Conservation (phyloP, 2,797 vertebrate species). For the Arvicola amphibius region DNA sequence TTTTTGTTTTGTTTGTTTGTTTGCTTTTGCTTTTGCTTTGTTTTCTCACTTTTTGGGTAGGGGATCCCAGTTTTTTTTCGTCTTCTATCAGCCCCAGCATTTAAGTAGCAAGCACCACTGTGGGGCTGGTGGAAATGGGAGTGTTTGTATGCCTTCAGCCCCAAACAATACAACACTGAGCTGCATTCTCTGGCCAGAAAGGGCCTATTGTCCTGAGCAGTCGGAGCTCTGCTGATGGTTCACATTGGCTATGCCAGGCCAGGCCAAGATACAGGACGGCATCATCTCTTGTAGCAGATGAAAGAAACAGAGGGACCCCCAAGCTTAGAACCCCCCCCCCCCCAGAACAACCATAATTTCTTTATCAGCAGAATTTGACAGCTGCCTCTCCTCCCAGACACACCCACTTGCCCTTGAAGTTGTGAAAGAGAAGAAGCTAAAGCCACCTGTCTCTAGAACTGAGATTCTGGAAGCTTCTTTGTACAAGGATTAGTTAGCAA, state of each 20-base stretch:
- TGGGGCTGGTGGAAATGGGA: neutral
- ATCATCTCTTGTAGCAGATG: slow-evolving; percentile 63
- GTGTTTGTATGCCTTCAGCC: neutral
- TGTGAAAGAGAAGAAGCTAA: neutral
- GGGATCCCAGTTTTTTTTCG: neutral
- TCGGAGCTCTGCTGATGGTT: slow-evolving; percentile 67
- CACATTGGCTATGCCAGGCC: slow-evolving; percentile 64
- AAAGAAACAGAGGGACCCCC: slow-evolving; percentile 60
- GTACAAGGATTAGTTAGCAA: neutral
- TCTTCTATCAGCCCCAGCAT: neutral
- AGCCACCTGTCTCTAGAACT: neutral
- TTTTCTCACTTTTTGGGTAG: neutral
- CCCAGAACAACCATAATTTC: neutral
- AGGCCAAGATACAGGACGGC: slow-evolving; percentile 36
- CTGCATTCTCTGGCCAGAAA: slow-evolving; percentile 75
- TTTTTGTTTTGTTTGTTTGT: neutral
- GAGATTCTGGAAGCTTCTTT: neutral
- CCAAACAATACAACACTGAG: slow-evolving; percentile 59
- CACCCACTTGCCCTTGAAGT: neutral
- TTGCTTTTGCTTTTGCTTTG: no score
- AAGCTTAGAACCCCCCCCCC: slow-evolving; percentile 51
- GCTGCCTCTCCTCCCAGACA: slow-evolving; percentile 41
- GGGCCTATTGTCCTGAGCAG: slow-evolving; percentile 77
- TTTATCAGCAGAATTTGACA: slow-evolving; percentile 51
- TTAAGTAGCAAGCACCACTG: neutral